phyloP scores from a whole-genome alignment of 2,888 invertebrate genomes.

The Metalampra italica region DNA sequence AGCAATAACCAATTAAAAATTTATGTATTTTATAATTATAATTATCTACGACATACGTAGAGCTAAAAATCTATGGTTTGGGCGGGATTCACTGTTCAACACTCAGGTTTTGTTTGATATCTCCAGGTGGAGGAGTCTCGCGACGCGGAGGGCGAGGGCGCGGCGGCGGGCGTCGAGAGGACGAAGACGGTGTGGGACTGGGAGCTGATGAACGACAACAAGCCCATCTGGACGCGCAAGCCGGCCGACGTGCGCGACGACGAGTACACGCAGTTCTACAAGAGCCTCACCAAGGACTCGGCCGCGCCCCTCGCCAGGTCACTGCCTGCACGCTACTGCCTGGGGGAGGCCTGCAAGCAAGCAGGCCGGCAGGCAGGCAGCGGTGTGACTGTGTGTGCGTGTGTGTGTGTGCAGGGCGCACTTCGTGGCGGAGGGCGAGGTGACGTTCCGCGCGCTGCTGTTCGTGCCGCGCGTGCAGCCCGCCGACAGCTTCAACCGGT shows the following conservation, averaged over 20 bases:
- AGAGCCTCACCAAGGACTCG: constrained; percentile 93
- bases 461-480: constrained; percentile 96
- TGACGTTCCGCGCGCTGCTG: constrained; percentile 97
- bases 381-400: not conserved
- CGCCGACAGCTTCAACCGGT: constrained; percentile 95
- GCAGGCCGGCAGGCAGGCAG: too few relatives aligned
- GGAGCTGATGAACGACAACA: constrained; percentile 96
- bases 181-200: constrained; percentile 99
- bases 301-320: constrained; percentile 88
- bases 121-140: constrained; percentile 84
- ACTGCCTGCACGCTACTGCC: too few relatives aligned
- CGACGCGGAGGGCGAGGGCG: constrained; percentile 76
- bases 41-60: too few relatives aligned
- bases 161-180: constrained; percentile 85
- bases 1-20: too few relatives aligned
- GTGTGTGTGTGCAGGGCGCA: constrained; percentile 79
- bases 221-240: constrained; percentile 99
- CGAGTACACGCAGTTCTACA: constrained; percentile 98
- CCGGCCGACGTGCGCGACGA: constrained; percentile 87
- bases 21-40: too few relatives aligned
- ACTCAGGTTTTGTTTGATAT: too few relatives aligned
- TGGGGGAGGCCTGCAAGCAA: too few relatives aligned
- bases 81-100: too few relatives aligned
- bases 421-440: constrained; percentile 99
- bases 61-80: too few relatives aligned